Evolutionary conservation across 1,140 invertebrate species (phyloP).

Genomic region (Battus philenor): DNA sequence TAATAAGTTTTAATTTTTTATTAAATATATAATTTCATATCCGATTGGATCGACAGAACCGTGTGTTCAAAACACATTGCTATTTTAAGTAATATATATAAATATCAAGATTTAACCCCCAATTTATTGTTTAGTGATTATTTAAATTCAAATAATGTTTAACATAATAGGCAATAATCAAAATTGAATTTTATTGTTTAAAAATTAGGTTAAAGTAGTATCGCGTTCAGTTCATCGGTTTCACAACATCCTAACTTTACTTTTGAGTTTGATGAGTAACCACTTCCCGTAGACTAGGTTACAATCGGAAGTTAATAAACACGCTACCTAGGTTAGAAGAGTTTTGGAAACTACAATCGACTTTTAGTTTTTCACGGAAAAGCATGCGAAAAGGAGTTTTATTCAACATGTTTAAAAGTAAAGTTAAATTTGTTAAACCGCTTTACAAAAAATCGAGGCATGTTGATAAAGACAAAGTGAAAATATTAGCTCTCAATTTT

Average conservation of each 20-base stretch:
- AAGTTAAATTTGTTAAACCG: slow-evolving; percentile 49
- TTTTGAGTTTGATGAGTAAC: slow-evolving; percentile 24
- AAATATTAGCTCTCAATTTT: slow-evolving; percentile 31
- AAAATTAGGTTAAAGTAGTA: slow-evolving; percentile 10
- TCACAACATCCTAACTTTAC: background rate
- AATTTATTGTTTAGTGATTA: no score
- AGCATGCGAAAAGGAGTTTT: slow-evolving; percentile 34
- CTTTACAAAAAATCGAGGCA: slow-evolving; percentile 45
- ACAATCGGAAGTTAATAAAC: slow-evolving; percentile 32
- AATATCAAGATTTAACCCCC: no score
- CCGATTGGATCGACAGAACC: no score
- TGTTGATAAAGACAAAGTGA: slow-evolving; percentile 23
- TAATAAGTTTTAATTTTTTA: no score
- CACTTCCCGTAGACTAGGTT: slow-evolving; percentile 27
- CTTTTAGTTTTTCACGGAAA: slow-evolving; percentile 29
- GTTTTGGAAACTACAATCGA: slow-evolving; percentile 35
- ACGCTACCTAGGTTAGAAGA: slow-evolving; percentile 27
- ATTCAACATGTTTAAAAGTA: slow-evolving; percentile 47
- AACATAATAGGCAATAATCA: no score
- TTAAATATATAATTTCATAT: no score
- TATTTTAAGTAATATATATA: no score
- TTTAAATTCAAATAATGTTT: no score
- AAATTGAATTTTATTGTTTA: slow-evolving; percentile 6
- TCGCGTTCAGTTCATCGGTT: background rate
- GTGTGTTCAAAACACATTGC: no score